Conservation (phyloP, 2,888 invertebrate genomes). For the Esperia sulphurella region DNA sequence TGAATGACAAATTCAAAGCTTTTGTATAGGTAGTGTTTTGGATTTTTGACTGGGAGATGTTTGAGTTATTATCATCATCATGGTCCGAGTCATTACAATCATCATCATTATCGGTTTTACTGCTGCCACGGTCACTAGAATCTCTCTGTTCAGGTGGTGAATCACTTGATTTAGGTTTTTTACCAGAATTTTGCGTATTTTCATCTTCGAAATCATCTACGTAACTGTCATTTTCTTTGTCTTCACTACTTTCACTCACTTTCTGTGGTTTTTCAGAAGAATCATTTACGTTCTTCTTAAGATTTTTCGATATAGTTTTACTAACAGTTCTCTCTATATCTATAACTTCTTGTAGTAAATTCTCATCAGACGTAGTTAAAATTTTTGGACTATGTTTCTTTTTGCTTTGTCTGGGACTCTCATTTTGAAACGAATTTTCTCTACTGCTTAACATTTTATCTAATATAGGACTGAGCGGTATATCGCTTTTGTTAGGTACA, state of each 20-base stretch:
- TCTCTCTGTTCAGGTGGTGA: neutral
- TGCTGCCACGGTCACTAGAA: conserved; percentile 5
- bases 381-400: conserved; percentile 35
- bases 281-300: conserved; percentile 16
- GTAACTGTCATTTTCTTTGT: conserved; percentile 49
- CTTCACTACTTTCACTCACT: conserved; percentile 24
- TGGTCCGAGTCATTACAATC: conserved; percentile 14
- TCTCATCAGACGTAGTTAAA: conserved; percentile 67
- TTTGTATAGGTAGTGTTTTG: conserved; percentile 46
- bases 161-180: conserved; percentile 3
- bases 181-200: conserved; percentile 22
- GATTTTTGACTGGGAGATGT: conserved; percentile 3
- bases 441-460: conserved; percentile 59
- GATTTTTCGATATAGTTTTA: conserved; percentile 45
- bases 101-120: conserved; percentile 13
- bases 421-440: conserved; percentile 53
- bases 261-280: conserved; percentile 16
- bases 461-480: conserved; percentile 57
- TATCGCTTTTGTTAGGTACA: conserved; percentile 46
- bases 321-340: conserved; percentile 58
- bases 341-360: conserved; percentile 64
- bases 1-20: conserved; percentile 53
- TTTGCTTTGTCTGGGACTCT: conserved; percentile 34
- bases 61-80: conserved; percentile 18
- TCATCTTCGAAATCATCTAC: conserved; percentile 71